Base-by-base conservation (phyloP, 2,797 vertebrate species). In the Phylloscopus collybita region DNA sequence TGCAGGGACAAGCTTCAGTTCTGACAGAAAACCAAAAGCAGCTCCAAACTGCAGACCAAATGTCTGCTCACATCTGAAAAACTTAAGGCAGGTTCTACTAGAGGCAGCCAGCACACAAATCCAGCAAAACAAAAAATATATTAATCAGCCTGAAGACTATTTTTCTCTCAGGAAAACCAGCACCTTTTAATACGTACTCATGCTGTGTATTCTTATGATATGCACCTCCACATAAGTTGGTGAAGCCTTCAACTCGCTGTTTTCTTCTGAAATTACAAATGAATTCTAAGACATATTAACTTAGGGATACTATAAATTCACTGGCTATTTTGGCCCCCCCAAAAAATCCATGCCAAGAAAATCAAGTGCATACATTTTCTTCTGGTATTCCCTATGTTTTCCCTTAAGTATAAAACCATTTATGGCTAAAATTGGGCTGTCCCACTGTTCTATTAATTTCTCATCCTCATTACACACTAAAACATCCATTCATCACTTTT, bases 401-500 rank as follows among this genome's bases (percentile, higher is more conserved):
- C 34, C 61, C 65, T 92, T 92, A 96, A 84, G 73, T 94, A 73
- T 82, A 80, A 97, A 96, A 90, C 64, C 59, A 97, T 95, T 97
- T 96, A 89, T 91, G 85, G 44, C 36, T 84, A 90, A 94, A 97
- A 90, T 84, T 92, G 96, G 88, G 70, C 84, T 97, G 80, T 95
- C 88, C 88, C 95, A 90, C 88, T 93, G 89, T 97, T 96, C 90
- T 87, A 96, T 97, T 97, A 96, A 91, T 96, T 93, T 72, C 70
- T 95, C 36, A 26, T 94, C 97, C 95, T 97, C 96, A 97, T 97
- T 97, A 97, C 69, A 14, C 67, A 86, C 92, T 76, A 91, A 97
- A 98, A 97, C 87, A 97, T 86, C 91, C 91, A 98, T 96, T 98
- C 97, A 98, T 97, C 96, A 97, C 86, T 97, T 97, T 96, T 96